Evolutionary conservation across 2,113 vertebrate genomes (phyloP), one percentile per base, ranked within the genome.

Genomic region (Pipa parva): DNA sequence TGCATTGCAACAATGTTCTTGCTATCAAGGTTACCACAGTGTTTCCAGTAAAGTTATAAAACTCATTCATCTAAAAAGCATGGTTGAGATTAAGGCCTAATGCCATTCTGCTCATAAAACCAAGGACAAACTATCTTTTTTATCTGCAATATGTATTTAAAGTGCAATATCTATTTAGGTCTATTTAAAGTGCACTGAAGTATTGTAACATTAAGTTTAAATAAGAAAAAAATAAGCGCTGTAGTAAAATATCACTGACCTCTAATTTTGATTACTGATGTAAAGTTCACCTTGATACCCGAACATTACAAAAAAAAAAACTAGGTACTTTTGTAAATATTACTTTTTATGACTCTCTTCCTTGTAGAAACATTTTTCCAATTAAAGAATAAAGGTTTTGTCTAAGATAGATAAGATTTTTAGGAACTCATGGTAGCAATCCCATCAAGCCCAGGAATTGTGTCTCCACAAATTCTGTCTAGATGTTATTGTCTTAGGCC

Each of bases 51-150:
- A 61, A 69, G 66, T 69, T 69, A 69, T 69, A 69, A 69, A 69
- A 69, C 57, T 69, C 66, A 69, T 54, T 69, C 66, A 69, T 69
- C 66, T 69, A 69, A 69, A 54, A 61, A 69, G 66, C 66, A 45
- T 61, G 58, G 33, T 61, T 51, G 51, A 69, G 58, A 69, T 69
- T 69, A 69, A 60, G 58, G 48, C 57, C 66, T 69, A 69, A 69
- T 69, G 61, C 66, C 49, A 54, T 42, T 61, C 48, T 37, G 42
- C 66, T 52, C 66, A 54, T 69, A 69, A 69, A 69, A 42, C 58
- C 66, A 69, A 69, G 66, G 66, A 61, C 66, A 60, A 60, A 54
- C 57, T 51, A 59, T 68, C 31, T 60, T 69, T 59, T 66, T 60
- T 54, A 52, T 61, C 50, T 37, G 58, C 66, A 69, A 60, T 69